Percentiles rank a stretch among this genome's conserved stretches.
These are phyloP conservation scores for Icerya purchasi DNA, from an alignment of 2,888 invertebrate species.

Conservation along the genomic window DNA sequence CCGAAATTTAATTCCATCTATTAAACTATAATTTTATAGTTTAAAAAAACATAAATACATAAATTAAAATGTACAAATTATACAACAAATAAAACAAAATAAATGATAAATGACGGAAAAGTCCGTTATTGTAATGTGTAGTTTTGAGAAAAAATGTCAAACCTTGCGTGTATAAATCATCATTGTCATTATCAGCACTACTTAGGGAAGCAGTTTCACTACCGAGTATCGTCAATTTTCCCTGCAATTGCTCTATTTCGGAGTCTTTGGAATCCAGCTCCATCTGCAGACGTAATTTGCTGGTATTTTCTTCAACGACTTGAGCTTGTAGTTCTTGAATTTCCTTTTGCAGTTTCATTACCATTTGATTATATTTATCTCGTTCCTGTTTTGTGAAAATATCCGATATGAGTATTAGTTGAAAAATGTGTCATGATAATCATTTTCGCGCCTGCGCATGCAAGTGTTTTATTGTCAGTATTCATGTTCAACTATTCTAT, in stretches of 20 bases:
- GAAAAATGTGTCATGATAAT: no score
- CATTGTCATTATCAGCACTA: slow-evolving; percentile 59
- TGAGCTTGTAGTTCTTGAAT: slow-evolving; percentile 67
- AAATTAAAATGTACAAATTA: not conserved
- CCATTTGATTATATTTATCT: slow-evolving; percentile 78
- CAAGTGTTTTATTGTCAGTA: no score
- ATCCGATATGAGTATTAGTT: no score
- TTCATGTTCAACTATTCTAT: no score
- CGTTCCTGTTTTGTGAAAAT: slow-evolving; percentile 38
- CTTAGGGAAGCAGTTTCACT: slow-evolving; percentile 79
- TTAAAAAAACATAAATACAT: not conserved
- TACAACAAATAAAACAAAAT: not conserved
- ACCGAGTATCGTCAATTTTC: slow-evolving; percentile 55
- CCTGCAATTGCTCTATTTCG: slow-evolving; percentile 79
- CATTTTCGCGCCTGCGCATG: no score
- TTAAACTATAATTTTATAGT: not conserved
- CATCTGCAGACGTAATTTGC: slow-evolving; percentile 66
- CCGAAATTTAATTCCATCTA: no score
- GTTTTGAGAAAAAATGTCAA: not conserved
- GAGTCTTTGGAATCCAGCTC: slow-evolving; percentile 92
- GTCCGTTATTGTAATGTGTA: no score
- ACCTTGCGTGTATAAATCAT: slow-evolving; percentile 23
- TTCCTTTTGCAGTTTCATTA: slow-evolving; percentile 62
- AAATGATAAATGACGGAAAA: no score
- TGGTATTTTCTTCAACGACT: slow-evolving; percentile 56